Evolutionary conservation across 2,113 vertebrate genomes (phyloP).

Genomic region (Vireo altiloquus): DNA sequence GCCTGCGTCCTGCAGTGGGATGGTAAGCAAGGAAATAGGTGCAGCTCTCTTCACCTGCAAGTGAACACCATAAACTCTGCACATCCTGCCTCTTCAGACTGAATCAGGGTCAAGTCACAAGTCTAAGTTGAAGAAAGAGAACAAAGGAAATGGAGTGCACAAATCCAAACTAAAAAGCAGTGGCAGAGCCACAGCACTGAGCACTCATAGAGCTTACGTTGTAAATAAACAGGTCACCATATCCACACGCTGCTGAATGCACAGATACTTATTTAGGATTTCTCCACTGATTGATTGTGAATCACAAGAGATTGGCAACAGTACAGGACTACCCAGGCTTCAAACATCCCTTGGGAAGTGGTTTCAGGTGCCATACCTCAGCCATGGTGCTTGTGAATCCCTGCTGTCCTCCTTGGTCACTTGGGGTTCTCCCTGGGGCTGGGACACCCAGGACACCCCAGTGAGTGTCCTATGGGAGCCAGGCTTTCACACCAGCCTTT

Average conservation of each 20-base stretch:
- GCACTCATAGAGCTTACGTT: neutral
- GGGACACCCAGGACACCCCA: neutral
- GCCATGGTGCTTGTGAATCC: neutral
- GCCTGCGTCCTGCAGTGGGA: neutral
- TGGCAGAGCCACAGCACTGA: neutral
- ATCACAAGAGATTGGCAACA: neutral
- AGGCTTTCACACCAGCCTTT: neutral
- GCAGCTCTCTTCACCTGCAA: neutral
- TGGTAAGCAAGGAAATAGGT: neutral
- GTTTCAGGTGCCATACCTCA: neutral
- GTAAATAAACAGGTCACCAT: neutral
- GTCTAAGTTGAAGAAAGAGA: neutral
- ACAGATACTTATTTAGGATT: neutral
- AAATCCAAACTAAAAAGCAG: neutral
- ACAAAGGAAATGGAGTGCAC: neutral
- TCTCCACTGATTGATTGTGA: neutral
- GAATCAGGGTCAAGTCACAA: neutral
- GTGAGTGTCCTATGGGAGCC: neutral
- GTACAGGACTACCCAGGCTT: neutral
- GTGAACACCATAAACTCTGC: neutral
- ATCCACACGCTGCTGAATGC: neutral
- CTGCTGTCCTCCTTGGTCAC: neutral
- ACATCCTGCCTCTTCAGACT: neutral
- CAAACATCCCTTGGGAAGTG: neutral
- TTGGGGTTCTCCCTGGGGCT: rapidly evolving